Base-by-base conservation (phyloP, 2,113 vertebrate species). In the Odontesthes bonariensis region DNA sequence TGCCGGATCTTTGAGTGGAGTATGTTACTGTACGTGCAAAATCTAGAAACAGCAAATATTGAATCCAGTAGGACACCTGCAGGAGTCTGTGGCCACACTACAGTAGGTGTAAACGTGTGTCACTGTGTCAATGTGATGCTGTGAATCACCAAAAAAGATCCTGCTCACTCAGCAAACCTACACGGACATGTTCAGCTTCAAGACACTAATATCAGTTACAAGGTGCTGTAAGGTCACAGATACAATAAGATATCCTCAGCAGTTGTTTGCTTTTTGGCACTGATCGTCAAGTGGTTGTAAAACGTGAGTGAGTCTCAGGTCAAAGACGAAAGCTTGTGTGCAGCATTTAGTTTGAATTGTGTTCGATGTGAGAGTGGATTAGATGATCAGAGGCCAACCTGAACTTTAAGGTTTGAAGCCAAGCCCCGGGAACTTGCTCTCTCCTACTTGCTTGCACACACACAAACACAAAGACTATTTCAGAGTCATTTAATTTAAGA, bases 401-500 rank as follows among this genome's bases (percentile, higher is more conserved):
- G 71, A 79, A 77, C 61, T 73, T 52, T 57, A 71, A 74, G 69
- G 59, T 72, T 65, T 84, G 81, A 75, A 83, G 40, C 20, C 3
- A 31, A 47, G 79, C 82, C 81, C 72, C 46, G 58, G 56, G 63
- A 71, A 63, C 70, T 31, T 49, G 73, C 72, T 74, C 44, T 75
- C 11, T 0, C 75, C 57, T 59, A 19, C 56, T 42, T 49, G 38
- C 40, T 62, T 20, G 12, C 56, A 33, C 68, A 31, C 62, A 75
- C 40, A 70, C 16, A 35, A 57, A 54, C 72, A 57, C 47, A 33
- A 27, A 27, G 44, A 27, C 75, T 54, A 70, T 73, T 88, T 81
- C 65, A 66, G 86, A 66, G 75, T 66, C 83, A 82, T 89, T 89
- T 85, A 85, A 82, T 65, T 65, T 71, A 62, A 75, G 84, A 85